These are phyloP conservation scores for Minunthozetes semirufus DNA, from an alignment of 2,888 invertebrate species.

Conservation along the genomic window DNA sequence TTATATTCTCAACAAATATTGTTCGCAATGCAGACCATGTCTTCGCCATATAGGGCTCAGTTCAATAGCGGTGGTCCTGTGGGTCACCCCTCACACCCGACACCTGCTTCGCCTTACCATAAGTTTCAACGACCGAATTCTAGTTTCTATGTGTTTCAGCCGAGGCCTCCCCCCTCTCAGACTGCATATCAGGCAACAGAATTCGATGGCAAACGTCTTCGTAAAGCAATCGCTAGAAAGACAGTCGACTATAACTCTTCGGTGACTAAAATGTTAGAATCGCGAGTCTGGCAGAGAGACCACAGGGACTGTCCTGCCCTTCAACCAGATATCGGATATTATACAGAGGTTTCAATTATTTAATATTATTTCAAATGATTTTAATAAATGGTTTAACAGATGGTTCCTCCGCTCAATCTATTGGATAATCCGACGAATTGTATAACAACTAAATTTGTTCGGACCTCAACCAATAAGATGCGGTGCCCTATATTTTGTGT, in stretches of 20 bases:
- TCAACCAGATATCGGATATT: conserved; percentile 92
- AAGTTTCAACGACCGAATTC: conserved; percentile 9
- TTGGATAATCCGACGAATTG: conserved; percentile 94
- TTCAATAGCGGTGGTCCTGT: not conserved
- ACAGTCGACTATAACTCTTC: conserved; percentile 97
- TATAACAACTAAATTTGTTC: conserved; percentile 82
- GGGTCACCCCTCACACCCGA: not conserved
- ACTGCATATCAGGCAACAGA: conserved; percentile 51
- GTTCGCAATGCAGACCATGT: not conserved
- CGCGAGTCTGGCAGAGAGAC: conserved; percentile 85
- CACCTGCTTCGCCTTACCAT: not conserved
- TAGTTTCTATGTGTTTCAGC: conserved; percentile 38
- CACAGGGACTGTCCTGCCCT: conserved; percentile 76
- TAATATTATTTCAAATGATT: not conserved
- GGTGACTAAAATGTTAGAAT: conserved; percentile 83
- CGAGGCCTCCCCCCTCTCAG: conserved; percentile 32
- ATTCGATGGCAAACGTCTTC: conserved; percentile 88
- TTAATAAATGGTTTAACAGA: conserved; percentile 45
- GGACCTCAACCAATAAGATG: conserved; percentile 99
- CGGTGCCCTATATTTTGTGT: conserved; percentile 97
- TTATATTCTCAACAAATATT: not conserved
- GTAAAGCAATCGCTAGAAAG: conserved; percentile 94
- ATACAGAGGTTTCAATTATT: conserved; percentile 59
- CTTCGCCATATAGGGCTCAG: conserved; percentile 15
- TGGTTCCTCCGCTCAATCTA: conserved; percentile 88